Evolutionary conservation across 2,113 vertebrate genomes (phyloP).

Genomic region (Stigmatopora argus): DNA sequence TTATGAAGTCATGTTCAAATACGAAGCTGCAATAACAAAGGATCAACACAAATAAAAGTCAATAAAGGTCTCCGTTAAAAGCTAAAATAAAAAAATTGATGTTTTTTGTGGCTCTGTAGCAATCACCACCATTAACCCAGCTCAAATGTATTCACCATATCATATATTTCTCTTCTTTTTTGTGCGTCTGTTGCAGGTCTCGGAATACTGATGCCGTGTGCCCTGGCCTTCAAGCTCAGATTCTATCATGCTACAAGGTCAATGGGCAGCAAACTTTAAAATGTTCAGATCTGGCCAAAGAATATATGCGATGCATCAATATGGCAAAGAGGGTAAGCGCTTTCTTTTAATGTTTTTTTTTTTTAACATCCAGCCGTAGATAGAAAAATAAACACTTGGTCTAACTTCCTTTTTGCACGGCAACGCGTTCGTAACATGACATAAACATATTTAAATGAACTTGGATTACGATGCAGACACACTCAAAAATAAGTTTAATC

Average conservation of each 20-base stretch:
- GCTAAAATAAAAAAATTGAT: no score
- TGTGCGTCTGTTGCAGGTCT: constrained; percentile 52
- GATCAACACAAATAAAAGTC: no score
- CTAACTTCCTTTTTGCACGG: background rate
- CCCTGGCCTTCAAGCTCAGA: constrained; percentile 76
- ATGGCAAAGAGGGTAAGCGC: constrained; percentile 80
- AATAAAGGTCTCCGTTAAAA: no score
- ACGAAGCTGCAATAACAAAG: no score
- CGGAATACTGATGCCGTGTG: constrained; percentile 78
- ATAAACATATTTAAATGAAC: no score
- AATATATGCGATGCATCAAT: constrained; percentile 84
- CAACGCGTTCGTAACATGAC: no score
- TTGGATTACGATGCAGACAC: no score
- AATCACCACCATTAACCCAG: no score
- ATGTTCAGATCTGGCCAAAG: constrained; percentile 84
- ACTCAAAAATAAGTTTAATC: no score
- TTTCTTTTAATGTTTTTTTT: background rate
- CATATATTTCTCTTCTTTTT: background rate
- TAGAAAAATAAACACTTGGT: background rate
- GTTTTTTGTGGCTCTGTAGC: no score
- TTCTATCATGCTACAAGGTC: constrained; percentile 82
- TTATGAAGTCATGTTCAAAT: no score
- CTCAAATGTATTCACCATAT: background rate
- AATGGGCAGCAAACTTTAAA: constrained; percentile 77
- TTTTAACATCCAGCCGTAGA: no score